Conservation (phyloP, 2,888 invertebrate genomes). For the Nesidiocoris tenuis region DNA sequence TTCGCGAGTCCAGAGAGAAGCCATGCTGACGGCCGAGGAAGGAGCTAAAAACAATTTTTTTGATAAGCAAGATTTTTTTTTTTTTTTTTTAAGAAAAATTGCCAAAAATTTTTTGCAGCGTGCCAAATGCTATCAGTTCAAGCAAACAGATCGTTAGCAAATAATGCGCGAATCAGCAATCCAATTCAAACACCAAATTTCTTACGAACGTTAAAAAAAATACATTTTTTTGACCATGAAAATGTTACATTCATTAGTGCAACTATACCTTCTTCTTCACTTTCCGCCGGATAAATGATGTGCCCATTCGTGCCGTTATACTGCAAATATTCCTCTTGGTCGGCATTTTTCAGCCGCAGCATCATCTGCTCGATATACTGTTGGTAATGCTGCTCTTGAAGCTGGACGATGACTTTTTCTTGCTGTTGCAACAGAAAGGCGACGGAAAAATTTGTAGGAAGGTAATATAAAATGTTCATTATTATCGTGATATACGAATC, state of each 20-base stretch:
- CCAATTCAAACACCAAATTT: too few relatives aligned
- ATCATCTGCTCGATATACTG: conserved; percentile 96
- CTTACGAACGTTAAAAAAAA: too few relatives aligned
- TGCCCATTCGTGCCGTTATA: conserved; percentile 51
- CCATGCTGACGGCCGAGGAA: conserved; percentile 58
- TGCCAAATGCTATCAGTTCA: too few relatives aligned
- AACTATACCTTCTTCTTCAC: conserved; percentile 51
- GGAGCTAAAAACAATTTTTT: conserved; percentile 40
- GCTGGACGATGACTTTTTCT: conserved; percentile 85
- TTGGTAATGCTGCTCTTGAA: conserved; percentile 98
- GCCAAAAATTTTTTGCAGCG: too few relatives aligned
- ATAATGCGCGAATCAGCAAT: too few relatives aligned
- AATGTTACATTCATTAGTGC: too few relatives aligned
- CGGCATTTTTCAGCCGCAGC: conserved; percentile 57
- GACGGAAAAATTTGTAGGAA: too few relatives aligned
- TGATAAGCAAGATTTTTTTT: too few relatives aligned
- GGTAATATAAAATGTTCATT: too few relatives aligned
- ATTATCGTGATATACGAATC: too few relatives aligned
- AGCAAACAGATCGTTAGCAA: not conserved
- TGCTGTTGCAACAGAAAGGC: conserved; percentile 64
- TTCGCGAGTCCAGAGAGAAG: conserved; percentile 94
- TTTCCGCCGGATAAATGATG: conserved; percentile 49
- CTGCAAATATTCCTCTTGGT: conserved; percentile 54
- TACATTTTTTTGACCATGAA: too few relatives aligned
- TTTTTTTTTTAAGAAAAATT: too few relatives aligned